Evolutionary conservation across 1,140 invertebrate genomes (phyloP).

Genomic region (Pygmarrhopalites habei): DNA sequence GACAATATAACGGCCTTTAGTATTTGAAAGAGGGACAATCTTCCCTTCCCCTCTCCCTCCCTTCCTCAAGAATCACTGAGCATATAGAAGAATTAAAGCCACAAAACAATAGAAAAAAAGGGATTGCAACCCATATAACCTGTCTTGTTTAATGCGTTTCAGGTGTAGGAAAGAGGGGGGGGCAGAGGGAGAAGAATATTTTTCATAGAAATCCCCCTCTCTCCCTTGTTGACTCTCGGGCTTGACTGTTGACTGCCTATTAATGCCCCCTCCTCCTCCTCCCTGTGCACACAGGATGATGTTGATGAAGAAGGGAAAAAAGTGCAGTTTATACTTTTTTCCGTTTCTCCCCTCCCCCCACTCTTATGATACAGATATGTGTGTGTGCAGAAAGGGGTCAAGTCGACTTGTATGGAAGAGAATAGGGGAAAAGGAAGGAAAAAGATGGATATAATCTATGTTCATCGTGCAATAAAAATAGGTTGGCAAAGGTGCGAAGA

Average conservation of each 20-base stretch:
- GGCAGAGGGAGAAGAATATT: too few species aligned
- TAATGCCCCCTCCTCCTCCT: not conserved
- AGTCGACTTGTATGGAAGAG: too few species aligned
- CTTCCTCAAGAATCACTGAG: constrained; percentile 24
- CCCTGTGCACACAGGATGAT: constrained; percentile 1
- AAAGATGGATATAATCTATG: not conserved
- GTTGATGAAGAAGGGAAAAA: too few species aligned
- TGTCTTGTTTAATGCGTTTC: not conserved
- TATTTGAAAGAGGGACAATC: too few species aligned
- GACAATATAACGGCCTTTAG: constrained; percentile 21
- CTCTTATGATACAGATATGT: too few species aligned
- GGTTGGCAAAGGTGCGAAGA: too few species aligned
- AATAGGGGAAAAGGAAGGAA: not conserved
- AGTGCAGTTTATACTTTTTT: too few species aligned
- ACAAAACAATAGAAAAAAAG: constrained; percentile 19
- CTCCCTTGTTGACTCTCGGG: too few species aligned
- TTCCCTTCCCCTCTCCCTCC: too few species aligned
- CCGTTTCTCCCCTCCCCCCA: too few species aligned
- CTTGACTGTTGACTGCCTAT: constrained; percentile 5
- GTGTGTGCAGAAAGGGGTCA: too few species aligned
- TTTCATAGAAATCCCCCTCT: too few species aligned
- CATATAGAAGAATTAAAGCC: constrained; percentile 18
- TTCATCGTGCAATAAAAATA: not conserved
- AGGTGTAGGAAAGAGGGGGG: not conserved
- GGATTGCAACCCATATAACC: not conserved